A percentile compares a stretch with the other conserved stretches of the same genome.
Evolutionary conservation across 2,113 vertebrate species (phyloP).

Genomic region (Sapayoa aenigma): DNA sequence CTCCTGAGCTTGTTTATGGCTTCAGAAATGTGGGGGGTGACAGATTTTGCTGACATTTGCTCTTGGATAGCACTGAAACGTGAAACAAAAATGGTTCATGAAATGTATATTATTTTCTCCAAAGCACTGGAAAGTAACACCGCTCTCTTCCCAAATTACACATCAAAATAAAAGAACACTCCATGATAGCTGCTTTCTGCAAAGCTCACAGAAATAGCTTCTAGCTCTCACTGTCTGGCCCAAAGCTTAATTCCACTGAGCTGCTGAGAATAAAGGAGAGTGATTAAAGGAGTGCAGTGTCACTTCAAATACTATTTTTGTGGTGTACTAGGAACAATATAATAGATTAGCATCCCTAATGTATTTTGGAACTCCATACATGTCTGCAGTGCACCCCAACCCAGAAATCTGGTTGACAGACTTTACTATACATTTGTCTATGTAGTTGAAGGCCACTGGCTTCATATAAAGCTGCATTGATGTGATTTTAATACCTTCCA

Average conservation of each 20-base stretch:
- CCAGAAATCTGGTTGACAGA: not conserved
- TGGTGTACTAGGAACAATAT: not conserved
- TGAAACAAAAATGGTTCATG: not conserved
- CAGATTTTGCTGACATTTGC: not conserved
- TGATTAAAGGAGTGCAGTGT: conserved; percentile 3
- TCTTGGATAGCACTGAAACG: not conserved
- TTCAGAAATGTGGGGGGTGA: not conserved
- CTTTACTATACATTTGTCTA: not conserved
- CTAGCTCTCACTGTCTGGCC: not conserved
- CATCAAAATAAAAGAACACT: not conserved
- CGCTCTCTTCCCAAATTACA: not conserved
- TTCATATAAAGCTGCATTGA: not conserved
- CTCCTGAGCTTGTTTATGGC: not conserved
- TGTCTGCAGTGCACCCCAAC: not conserved
- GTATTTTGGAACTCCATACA: not conserved
- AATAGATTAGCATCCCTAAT: not conserved
- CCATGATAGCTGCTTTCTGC: not conserved
- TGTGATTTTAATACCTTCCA: not conserved
- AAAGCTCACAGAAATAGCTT: conserved; percentile 1
- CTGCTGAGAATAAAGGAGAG: not conserved
- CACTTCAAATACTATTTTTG: not conserved
- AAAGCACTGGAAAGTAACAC: not conserved
- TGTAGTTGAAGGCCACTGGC: not conserved
- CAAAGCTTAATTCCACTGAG: conserved; percentile 32
- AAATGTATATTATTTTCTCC: not conserved